A percentile compares a stretch with the other conserved stretches of the same genome.
Conservation (phyloP, 2,113 vertebrate species). For the Ochotona curzoniae region DNA sequence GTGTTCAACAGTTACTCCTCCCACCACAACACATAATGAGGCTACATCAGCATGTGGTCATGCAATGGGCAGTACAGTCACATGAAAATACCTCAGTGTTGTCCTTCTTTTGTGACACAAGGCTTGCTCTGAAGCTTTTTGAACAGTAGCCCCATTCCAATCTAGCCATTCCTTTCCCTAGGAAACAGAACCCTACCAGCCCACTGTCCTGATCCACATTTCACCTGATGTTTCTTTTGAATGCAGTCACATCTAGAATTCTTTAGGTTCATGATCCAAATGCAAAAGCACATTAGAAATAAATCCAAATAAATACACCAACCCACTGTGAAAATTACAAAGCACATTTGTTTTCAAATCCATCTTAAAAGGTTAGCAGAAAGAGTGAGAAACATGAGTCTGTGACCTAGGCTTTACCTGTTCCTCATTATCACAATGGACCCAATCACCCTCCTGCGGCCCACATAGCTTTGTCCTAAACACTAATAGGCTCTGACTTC, state of each 20-base stretch:
- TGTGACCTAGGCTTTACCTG: background rate
- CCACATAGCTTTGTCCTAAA: background rate
- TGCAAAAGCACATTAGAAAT: slow-evolving; percentile 8
- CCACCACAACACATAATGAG: background rate
- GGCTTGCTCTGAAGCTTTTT: background rate
- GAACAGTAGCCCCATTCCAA: background rate
- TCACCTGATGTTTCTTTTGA: background rate
- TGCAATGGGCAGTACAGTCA: background rate
- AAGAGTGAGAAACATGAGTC: background rate
- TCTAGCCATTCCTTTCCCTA: background rate
- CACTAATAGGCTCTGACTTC: slow-evolving; percentile 42
- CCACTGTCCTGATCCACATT: background rate
- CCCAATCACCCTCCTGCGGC: background rate
- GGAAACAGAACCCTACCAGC: background rate
- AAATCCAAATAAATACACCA: slow-evolving; percentile 48
- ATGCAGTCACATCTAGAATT: background rate
- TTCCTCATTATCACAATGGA: background rate
- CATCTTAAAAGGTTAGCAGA: slow-evolving; percentile 37
- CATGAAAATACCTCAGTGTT: background rate
- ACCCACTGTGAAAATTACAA: background rate
- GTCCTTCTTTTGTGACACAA: background rate
- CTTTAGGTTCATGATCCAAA: background rate
- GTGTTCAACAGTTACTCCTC: background rate
- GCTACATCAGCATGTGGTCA: background rate
- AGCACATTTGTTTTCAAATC: background rate